phyloP scores from a whole-genome alignment of 2,888 invertebrate genomes.

The Thereva unica region DNA sequence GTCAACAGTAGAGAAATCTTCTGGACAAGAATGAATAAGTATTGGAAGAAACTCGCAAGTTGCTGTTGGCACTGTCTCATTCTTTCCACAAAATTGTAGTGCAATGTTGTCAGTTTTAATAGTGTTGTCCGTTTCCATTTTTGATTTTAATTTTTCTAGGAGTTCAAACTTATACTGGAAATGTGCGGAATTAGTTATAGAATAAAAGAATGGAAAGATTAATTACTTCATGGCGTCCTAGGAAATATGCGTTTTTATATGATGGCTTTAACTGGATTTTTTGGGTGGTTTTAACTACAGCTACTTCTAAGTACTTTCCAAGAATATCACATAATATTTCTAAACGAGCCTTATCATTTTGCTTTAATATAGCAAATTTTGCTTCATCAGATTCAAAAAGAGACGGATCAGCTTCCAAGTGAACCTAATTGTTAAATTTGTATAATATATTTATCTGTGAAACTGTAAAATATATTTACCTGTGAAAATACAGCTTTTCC shows the following conservation, averaged over 20 bases:
- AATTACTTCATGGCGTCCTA: conserved; percentile 79
- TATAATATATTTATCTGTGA: conserved; percentile 17
- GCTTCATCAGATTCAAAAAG: conserved; percentile 67
- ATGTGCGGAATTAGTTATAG: conserved; percentile 39
- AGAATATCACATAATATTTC: conserved; percentile 79
- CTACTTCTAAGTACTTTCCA: conserved; percentile 65
- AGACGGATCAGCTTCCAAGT: conserved; percentile 77
- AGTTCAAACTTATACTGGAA: conserved; percentile 72
- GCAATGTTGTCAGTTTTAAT: conserved; percentile 64
- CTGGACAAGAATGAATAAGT: conserved; percentile 77
- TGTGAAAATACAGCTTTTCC: conserved; percentile 82
- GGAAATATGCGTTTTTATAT: conserved; percentile 64
- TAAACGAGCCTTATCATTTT: conserved; percentile 71
- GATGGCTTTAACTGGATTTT: too few relatives aligned
- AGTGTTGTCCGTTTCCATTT: conserved; percentile 59
- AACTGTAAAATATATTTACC: conserved; percentile 55
- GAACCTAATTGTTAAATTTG: conserved; percentile 65
- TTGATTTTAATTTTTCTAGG: conserved; percentile 64
- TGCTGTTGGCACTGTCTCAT: conserved; percentile 63
- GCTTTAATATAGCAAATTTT: conserved; percentile 63
- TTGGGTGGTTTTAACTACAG: background rate
- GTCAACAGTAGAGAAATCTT: conserved; percentile 82
- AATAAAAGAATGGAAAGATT: background rate
- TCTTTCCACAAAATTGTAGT: conserved; percentile 74
- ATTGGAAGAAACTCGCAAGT: conserved; percentile 70